These are phyloP conservation scores for Ramphastos sulfuratus DNA, from an alignment of 2,113 vertebrate genomes.

Conservation along the genomic window DNA sequence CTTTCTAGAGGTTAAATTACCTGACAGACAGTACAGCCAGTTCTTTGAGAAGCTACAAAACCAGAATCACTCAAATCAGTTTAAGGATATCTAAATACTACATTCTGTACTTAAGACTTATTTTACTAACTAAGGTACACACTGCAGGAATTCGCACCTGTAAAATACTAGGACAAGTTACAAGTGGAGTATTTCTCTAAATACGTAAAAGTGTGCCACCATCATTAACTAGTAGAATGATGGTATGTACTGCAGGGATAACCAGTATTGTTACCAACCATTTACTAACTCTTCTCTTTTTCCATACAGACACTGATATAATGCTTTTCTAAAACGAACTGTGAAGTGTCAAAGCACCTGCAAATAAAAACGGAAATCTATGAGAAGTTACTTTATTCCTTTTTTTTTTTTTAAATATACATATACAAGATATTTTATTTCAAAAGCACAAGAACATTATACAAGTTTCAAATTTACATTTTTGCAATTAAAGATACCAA, in stretches of 20 bases:
- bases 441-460: slow-evolving; percentile 82
- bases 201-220: not conserved
- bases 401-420: slow-evolving; percentile 79
- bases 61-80: not conserved
- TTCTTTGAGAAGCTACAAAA: not conserved
- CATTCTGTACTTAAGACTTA: not conserved
- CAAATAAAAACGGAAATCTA: slow-evolving; percentile 61
- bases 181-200: not conserved
- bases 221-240: not conserved
- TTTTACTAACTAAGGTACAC: not conserved
- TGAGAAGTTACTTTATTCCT: slow-evolving; percentile 74
- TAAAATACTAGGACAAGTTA: not conserved
- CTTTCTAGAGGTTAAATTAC: not conserved
- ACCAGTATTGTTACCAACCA: not conserved
- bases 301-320: not conserved
- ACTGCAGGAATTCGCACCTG: not conserved
- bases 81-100: not conserved
- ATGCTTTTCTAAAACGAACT: not conserved
- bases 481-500: slow-evolving; percentile 79
- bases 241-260: not conserved
- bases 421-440: slow-evolving; percentile 82
- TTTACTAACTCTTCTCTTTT: not conserved
- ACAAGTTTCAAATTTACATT: slow-evolving; percentile 84
- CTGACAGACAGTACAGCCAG: not conserved
- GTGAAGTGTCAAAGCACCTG: not conserved